Conservation (phyloP, 2,113 vertebrate species). For the Neotoma lepida region DNA sequence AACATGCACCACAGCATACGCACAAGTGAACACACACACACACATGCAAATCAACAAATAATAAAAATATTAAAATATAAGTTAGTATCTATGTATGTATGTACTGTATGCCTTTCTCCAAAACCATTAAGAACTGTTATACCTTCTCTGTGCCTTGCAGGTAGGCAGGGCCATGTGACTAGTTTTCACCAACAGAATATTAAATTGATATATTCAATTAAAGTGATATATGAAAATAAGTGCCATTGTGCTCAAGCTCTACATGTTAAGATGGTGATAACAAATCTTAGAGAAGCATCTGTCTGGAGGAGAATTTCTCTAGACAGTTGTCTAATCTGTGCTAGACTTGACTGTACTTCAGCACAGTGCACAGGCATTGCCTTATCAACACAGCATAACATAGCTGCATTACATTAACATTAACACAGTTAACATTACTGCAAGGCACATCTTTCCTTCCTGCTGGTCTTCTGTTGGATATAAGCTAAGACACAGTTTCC, state of each 20-base stretch:
- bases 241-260: background rate
- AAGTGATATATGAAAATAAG: slow-evolving; percentile 3
- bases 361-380: background rate
- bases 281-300: background rate
- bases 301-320: background rate
- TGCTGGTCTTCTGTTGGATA: background rate
- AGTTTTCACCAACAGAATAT: background rate
- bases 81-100: too few species aligned
- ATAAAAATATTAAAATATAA: background rate
- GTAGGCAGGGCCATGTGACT: background rate
- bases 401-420: background rate
- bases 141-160: background rate
- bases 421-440: background rate
- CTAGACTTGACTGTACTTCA: background rate
- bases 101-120: background rate
- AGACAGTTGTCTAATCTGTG: background rate
- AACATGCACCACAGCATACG: background rate
- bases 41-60: background rate
- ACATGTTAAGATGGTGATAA: background rate
- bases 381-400: background rate
- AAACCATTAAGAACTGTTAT: background rate
- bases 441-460: background rate
- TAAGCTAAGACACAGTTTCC: slow-evolving; percentile 13
- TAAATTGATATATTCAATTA: background rate
- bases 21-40: background rate